Evolutionary conservation across 2,113 vertebrate genomes (phyloP).

Genomic region (Collichthys lucidus): DNA sequence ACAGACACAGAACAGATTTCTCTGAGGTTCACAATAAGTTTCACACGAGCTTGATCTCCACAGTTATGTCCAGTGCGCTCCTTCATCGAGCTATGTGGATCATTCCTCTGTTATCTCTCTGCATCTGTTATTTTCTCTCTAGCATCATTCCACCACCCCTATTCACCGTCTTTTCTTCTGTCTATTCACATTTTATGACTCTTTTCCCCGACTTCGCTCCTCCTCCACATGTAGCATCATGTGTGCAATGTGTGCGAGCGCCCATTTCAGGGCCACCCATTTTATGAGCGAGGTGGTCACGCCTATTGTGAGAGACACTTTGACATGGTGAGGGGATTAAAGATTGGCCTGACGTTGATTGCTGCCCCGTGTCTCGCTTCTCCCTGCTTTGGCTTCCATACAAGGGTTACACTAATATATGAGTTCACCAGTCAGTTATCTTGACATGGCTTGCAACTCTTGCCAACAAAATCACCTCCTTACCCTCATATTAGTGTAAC

Average conservation of each 20-base stretch:
- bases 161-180: conserved; percentile 2
- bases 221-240: conserved; percentile 71
- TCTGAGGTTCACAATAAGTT: neutral
- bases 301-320: conserved; percentile 84
- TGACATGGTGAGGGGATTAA: conserved; percentile 79
- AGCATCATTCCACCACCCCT: neutral
- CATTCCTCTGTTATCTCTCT: neutral
- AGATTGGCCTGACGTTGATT: conserved; percentile 24
- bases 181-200: conserved; percentile 7
- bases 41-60: conserved; percentile 31
- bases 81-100: neutral
- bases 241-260: conserved; percentile 82
- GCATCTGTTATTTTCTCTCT: conserved; percentile 3
- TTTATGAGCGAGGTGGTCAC: conserved; percentile 78
- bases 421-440: neutral
- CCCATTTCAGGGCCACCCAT: conserved; percentile 82
- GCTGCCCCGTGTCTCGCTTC: conserved; percentile 19
- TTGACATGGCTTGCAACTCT: neutral
- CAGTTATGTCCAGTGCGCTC: conserved; percentile 3
- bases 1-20: neutral
- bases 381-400: conserved; percentile 37
- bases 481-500: neutral
- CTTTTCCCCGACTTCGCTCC: conserved; percentile 19
- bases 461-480: neutral
- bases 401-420: conserved; percentile 29